Base-by-base conservation (phyloP, 2,888 invertebrate genomes). In the Platycheirus rosarum region DNA sequence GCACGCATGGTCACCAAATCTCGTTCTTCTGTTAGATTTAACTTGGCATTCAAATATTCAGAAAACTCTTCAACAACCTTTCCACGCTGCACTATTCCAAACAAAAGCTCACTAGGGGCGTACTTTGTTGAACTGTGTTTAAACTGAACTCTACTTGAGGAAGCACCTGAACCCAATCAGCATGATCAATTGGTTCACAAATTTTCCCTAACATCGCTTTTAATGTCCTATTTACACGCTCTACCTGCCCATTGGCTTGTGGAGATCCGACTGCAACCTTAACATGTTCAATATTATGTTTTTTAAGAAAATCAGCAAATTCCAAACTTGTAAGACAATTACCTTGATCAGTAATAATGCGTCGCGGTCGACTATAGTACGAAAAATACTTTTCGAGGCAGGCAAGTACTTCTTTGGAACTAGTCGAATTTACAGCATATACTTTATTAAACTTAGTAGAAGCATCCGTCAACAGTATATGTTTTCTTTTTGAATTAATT, bases 281-380 rank as follows among this genome's bases (percentile, higher is more conserved):
- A 2, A 68, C 44, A 48, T 69, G 69, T 2, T 48, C 44, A 8
- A 84, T 55, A 16, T 75, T 69, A 49, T 87, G 84, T 20, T 87
- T 85, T 5, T 74, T 53, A 63, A 88, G 88, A 66, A 87, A 88
- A 9, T 68, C 57, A 46, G 84, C 63, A 74, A 90, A 91, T 4
- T 74, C 62, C 13, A 86, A 84, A 3, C 88, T 86, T 0, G 89
- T 90, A 62, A 89, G 91, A 14, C 87, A 86, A 14, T 87, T 86
- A 11, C 90, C 90, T 35, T 88, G 82, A 75, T 91, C 90, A 1
- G 87, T 86, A 8, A 90, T 87, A 8, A 90, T 84, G 2, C 87
- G 23, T 18, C 65, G 23, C 6, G 65, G 42, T 9, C 37, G 37
- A 51, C 51, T 66, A 16, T 66, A 66, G 16, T 66, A 66, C 32